Conservation (phyloP, 2,113 vertebrate species). For the Gracilinanus agilis region DNA sequence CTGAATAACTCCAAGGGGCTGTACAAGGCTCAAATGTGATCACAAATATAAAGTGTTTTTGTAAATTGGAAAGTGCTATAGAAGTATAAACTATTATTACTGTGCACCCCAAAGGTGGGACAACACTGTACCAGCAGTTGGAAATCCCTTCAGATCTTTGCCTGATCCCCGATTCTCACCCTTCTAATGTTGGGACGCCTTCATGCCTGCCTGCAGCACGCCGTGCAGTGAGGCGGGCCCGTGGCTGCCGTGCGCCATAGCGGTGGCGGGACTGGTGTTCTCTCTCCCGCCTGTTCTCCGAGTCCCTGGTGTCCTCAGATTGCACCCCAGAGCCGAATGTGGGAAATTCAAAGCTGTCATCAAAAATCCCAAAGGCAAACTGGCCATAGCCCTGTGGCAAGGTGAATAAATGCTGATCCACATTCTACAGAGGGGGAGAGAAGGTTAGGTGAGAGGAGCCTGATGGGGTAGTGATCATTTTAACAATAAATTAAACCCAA, state of each 20-base stretch:
- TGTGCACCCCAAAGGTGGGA: fast-evolving
- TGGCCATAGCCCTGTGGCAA: slow-evolving; percentile 94
- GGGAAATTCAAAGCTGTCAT: slow-evolving; percentile 92
- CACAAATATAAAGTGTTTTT: background rate
- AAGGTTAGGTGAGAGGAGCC: background rate
- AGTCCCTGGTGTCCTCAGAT: slow-evolving; percentile 90
- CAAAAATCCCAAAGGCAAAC: slow-evolving; percentile 94
- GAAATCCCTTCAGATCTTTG: too few relatives aligned
- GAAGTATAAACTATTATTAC: background rate
- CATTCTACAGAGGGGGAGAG: slow-evolving; percentile 83
- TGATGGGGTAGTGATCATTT: background rate
- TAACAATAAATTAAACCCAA: background rate
- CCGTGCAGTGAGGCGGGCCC: slow-evolving; percentile 91
- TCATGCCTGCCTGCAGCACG: slow-evolving; percentile 92
- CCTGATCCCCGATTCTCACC: slow-evolving; percentile 83
- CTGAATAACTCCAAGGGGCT: background rate
- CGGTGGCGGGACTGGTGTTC: slow-evolving; percentile 94
- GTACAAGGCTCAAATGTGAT: background rate
- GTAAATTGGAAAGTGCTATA: background rate
- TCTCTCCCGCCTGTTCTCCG: slow-evolving; percentile 91
- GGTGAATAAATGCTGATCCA: slow-evolving; percentile 93
- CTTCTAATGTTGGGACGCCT: slow-evolving; percentile 94
- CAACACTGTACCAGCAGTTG: background rate
- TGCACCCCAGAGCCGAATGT: slow-evolving; percentile 86
- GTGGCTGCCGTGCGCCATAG: slow-evolving; percentile 92